Conservation (phyloP, 2,113 vertebrate genomes). For the Crypturellus undulatus region DNA sequence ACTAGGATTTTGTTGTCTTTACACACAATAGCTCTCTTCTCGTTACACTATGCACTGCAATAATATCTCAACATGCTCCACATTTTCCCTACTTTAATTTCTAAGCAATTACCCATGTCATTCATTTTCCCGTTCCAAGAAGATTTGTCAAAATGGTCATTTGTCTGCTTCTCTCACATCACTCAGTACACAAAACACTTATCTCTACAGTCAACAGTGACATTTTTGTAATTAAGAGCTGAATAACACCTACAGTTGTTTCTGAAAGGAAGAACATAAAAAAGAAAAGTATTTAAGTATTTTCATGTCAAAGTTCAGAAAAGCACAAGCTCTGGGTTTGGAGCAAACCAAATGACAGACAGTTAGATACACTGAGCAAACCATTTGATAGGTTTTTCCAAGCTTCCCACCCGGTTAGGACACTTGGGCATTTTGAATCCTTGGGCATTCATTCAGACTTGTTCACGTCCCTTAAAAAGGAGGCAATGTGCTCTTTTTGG, state of each 20-base stretch:
- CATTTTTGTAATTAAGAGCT: background rate
- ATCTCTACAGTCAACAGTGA: background rate
- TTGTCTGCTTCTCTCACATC: background rate
- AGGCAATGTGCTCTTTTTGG: background rate
- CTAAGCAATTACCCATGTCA: background rate
- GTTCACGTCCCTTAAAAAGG: background rate
- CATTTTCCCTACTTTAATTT: background rate
- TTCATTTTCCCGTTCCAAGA: background rate
- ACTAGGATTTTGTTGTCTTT: background rate
- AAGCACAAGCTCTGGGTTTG: background rate
- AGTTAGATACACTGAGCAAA: accelerated
- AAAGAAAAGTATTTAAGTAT: background rate
- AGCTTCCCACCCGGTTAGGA: background rate
- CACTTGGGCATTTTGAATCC: background rate
- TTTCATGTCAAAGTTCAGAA: accelerated
- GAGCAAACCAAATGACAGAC: background rate
- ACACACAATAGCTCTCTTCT: background rate
- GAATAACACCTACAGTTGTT: background rate
- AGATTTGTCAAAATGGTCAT: background rate
- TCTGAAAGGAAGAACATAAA: background rate
- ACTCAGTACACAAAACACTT: background rate
- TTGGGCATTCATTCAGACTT: background rate
- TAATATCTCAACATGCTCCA: background rate
- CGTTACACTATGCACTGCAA: background rate
- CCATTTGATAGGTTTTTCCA: background rate